These are phyloP conservation scores for Aphelocoma californica DNA, from an alignment of 2,797 vertebrate genomes.

Conservation along the genomic window DNA sequence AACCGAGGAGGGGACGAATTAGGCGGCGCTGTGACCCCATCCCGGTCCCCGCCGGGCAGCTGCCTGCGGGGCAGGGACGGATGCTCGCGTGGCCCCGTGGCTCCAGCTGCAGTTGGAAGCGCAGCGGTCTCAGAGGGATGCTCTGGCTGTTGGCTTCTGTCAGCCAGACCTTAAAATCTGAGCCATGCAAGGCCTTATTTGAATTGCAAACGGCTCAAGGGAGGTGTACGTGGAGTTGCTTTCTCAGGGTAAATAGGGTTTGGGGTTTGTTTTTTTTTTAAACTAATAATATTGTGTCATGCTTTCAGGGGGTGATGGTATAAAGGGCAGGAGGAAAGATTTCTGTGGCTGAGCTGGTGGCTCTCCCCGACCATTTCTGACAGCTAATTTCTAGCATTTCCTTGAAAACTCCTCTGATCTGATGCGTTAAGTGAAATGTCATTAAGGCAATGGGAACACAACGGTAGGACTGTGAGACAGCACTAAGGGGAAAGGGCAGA, in stretches of 20 bases:
- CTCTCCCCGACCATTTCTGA: neutral
- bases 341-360: neutral
- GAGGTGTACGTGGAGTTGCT: neutral
- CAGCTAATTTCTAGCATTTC: neutral
- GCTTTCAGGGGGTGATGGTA: neutral
- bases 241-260: neutral
- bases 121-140: neutral
- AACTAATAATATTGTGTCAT: neutral
- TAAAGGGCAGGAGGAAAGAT: neutral
- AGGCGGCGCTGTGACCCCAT: accelerated
- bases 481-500: neutral
- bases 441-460: neutral
- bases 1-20: neutral
- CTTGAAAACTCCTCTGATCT: neutral
- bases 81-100: neutral
- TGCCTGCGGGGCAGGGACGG: neutral
- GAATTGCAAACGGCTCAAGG: conserved; percentile 7
- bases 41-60: neutral
- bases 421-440: neutral
- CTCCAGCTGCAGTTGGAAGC: conserved; percentile 28
- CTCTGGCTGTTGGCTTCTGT: conserved; percentile 34
- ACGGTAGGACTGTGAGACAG: neutral
- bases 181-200: neutral
- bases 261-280: neutral
- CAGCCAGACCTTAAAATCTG: conserved; percentile 27